Percentiles rank a stretch among this genome's conserved stretches.
phyloP scores from a whole-genome alignment of 2,888 invertebrate species.

The Marronus borbonicus region DNA sequence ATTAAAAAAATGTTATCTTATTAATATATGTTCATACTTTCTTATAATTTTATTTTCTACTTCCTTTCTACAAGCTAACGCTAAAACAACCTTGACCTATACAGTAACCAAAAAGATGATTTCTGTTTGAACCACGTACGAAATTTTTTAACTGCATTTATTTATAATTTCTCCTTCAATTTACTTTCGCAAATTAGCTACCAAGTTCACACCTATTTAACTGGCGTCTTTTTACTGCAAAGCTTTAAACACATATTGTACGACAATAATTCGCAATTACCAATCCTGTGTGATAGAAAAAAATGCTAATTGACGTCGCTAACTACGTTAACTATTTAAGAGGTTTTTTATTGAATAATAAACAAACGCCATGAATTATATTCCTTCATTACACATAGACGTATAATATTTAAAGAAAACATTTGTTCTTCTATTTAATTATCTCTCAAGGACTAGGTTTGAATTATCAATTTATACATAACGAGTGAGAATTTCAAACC shows the following conservation, averaged over 20 bases:
- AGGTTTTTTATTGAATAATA: too few relatives aligned
- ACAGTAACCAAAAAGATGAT: background rate
- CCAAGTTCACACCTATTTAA: background rate
- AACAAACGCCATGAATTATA: too few relatives aligned
- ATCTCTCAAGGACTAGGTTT: too few relatives aligned
- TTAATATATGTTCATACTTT: background rate
- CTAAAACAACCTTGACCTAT: background rate
- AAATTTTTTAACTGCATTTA: background rate
- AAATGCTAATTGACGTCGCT: too few relatives aligned
- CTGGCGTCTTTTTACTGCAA: background rate
- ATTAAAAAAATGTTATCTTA: too few relatives aligned
- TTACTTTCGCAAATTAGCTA: slow-evolving; percentile 18
- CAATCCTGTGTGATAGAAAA: too few relatives aligned
- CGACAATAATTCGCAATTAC: slow-evolving; percentile 1
- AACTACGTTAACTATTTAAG: too few relatives aligned
- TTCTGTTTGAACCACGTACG: background rate
- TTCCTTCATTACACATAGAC: too few relatives aligned
- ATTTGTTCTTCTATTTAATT: too few relatives aligned
- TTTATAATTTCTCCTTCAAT: slow-evolving; percentile 17
- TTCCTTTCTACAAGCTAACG: background rate
- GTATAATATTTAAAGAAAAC: too few relatives aligned
- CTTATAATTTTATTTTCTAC: background rate
- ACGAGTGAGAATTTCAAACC: too few relatives aligned
- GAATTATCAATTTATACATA: too few relatives aligned
- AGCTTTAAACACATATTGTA: background rate